Percentiles rank a stretch among this genome's conserved stretches.
These are phyloP conservation scores for Hetaerina titia DNA, from an alignment of 2,888 invertebrate genomes.

Conservation along the genomic window DNA sequence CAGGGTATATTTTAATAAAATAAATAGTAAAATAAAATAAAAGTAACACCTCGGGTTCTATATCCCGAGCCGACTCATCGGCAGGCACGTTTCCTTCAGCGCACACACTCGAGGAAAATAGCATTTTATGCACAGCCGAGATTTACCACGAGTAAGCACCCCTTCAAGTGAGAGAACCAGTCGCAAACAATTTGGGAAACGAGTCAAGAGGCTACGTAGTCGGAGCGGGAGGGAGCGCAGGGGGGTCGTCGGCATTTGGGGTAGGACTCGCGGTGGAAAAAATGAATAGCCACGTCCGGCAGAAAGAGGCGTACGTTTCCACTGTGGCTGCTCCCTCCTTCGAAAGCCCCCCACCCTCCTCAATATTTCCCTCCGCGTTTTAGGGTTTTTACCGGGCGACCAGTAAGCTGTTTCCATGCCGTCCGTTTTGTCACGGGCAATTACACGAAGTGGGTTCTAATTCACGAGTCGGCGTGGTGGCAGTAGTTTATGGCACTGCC, in stretches of 20 bases:
- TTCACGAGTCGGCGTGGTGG: neutral
- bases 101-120: too few relatives aligned
- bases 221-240: neutral
- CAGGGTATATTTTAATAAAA: too few relatives aligned
- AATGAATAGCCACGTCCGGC: neutral
- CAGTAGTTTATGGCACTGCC: neutral
- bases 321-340: too few relatives aligned
- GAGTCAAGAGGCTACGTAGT: neutral
- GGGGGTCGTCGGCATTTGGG: neutral
- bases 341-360: neutral
- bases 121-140: too few relatives aligned
- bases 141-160: too few relatives aligned
- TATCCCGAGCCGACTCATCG: too few relatives aligned
- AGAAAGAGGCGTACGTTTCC: too few relatives aligned
- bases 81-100: too few relatives aligned
- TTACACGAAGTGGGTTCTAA: slow-evolving; percentile 10
- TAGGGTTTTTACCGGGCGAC: neutral
- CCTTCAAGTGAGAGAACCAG: too few relatives aligned
- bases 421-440: slow-evolving; percentile 39
- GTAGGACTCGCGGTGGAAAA: neutral
- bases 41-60: too few relatives aligned
- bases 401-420: neutral
- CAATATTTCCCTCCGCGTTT: neutral
- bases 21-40: too few relatives aligned
- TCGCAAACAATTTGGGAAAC: neutral